Base-by-base conservation (phyloP, 2,888 invertebrate genomes). In the Chymomyza procnemis region DNA sequence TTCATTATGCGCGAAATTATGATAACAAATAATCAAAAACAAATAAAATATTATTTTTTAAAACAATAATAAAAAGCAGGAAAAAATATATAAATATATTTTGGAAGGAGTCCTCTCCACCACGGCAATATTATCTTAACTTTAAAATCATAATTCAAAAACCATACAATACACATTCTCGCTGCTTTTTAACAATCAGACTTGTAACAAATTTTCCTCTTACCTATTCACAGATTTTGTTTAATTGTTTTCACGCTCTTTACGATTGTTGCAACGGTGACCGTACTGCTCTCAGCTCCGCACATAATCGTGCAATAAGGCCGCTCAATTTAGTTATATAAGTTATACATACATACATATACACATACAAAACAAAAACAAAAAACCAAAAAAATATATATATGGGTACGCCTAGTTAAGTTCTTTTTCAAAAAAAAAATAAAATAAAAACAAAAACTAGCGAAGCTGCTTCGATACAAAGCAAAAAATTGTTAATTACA, bases 221-320 rank as follows among this genome's bases (percentile, higher is more conserved):
- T 47, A 18, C 62, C 78, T 79, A 85, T 80, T 89, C 91, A 71
- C 92, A 95, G 96, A 93, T 95, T 98, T 92, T 98, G 98, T 92
- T 94, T 99, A 92, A 96, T 97, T 92, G 95, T 97, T 91, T 99
- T 98, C 93, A 97, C 97, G 75, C 92, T 97, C 91, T 97, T 97
- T 93, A 97, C 97, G 89, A 94, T 97, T 91, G 95, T 97, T 90
- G 97, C 97, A 87, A 97, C 97, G 85, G 95, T 97, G 88, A 96
- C 97, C 82, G 97, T 97, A 91, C 93, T 97, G 88, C 93, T 96
- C 85, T 96, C 96, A 81, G 97, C 97, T 89, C 97, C 97, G 80
- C 97, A 97, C 92, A 97, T 97, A 91, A 97, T 97, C 92, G 97
- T 97, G 92, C 97, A 97, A 93, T 97, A 94, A 94, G 80, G 76